These are phyloP conservation scores for Graptemys geographica DNA, from an alignment of 2,797 vertebrate species.

Conservation along the genomic window DNA sequence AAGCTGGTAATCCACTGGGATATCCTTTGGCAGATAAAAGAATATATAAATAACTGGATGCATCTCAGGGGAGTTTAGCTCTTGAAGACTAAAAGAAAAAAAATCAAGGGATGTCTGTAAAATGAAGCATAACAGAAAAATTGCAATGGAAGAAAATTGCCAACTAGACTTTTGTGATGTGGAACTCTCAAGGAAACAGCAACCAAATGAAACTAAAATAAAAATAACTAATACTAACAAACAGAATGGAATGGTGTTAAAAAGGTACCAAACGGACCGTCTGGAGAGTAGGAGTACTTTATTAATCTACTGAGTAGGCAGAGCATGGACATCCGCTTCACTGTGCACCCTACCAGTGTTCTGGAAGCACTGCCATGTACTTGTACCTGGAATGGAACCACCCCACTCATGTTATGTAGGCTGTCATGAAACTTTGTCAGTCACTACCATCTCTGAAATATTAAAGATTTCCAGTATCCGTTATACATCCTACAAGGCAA, in stretches of 20 bases:
- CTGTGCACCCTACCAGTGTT: neutral
- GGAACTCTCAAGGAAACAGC: neutral
- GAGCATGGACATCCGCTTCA: neutral
- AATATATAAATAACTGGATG: neutral
- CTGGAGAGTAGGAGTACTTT: neutral
- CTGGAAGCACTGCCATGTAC: neutral
- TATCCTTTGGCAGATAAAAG: neutral
- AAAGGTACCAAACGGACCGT: neutral
- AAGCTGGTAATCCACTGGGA: neutral
- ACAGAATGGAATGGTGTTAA: neutral
- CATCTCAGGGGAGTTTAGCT: neutral
- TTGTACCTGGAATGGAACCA: neutral
- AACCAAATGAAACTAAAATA: slow-evolving; percentile 7
- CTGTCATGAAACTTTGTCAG: fast-evolving
- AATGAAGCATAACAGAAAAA: neutral
- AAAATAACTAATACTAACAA: neutral
- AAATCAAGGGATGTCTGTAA: neutral
- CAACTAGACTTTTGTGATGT: fast-evolving
- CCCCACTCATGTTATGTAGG: neutral
- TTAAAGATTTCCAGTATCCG: neutral
- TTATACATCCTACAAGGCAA: neutral
- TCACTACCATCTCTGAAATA: neutral
- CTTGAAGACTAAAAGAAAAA: neutral
- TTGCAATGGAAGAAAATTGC: neutral
- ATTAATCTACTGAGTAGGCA: neutral